Percentiles rank a stretch among this genome's conserved stretches.
Conservation (phyloP, 2,888 invertebrate species). For the Drosophila borborema region DNA sequence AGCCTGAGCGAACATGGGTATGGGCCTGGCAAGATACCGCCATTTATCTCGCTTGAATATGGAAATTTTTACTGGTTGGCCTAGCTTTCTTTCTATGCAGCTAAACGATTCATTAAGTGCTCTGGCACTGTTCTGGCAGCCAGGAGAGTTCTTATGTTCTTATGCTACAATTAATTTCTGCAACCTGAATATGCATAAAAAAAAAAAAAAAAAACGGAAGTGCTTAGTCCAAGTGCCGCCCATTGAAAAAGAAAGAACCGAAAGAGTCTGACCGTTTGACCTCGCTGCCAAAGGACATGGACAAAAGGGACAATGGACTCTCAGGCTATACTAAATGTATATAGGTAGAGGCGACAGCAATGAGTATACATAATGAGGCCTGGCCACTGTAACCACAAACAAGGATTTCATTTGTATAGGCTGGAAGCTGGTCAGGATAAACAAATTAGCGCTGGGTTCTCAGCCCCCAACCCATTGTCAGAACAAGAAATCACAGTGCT, state of each 20-base stretch:
- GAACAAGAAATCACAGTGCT: slow-evolving; percentile 41
- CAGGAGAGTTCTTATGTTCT: slow-evolving; percentile 65
- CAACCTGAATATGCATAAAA: slow-evolving; percentile 49
- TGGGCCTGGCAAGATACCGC: slow-evolving; percentile 51
- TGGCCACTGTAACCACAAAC: slow-evolving; percentile 11
- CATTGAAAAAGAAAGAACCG: background rate
- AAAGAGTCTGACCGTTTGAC: slow-evolving; percentile 35
- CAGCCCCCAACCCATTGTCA: slow-evolving; percentile 9
- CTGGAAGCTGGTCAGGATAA: slow-evolving; percentile 21
- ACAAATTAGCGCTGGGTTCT: slow-evolving; percentile 30
- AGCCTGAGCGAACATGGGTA: background rate
- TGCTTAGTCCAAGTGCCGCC: slow-evolving; percentile 27
- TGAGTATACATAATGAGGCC: slow-evolving; percentile 37
- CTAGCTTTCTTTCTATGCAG: slow-evolving; percentile 20
- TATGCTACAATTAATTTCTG: slow-evolving; percentile 78
- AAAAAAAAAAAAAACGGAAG: slow-evolving; percentile 18
- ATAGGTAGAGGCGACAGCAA: slow-evolving; percentile 24
- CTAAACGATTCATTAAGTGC: slow-evolving; percentile 78
- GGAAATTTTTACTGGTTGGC: slow-evolving; percentile 51
- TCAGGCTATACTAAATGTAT: slow-evolving; percentile 22
- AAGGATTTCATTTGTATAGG: slow-evolving; percentile 53
- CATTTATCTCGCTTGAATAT: slow-evolving; percentile 79
- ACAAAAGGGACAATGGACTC: slow-evolving; percentile 17
- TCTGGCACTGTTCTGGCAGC: slow-evolving; percentile 46
- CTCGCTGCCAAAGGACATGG: slow-evolving; percentile 28